These are phyloP conservation scores for Hestina assimilis DNA, from an alignment of 1,140 invertebrate genomes.

Conservation along the genomic window DNA sequence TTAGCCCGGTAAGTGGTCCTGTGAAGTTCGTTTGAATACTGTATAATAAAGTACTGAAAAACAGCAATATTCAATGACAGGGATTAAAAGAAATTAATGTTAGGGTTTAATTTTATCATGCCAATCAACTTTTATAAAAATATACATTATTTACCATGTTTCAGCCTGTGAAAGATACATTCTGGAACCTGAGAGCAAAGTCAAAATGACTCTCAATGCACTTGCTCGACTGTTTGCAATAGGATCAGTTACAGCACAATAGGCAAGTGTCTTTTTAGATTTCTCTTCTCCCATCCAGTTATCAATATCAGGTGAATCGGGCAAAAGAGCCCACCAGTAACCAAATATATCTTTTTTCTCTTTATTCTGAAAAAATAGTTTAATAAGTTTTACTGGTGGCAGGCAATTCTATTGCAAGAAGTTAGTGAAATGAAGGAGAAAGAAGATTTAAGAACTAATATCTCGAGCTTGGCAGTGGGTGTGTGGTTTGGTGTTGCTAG, in stretches of 20 bases:
- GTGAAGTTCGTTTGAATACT: too few relatives aligned
- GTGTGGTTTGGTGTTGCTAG: too few relatives aligned
- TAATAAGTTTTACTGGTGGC: too few relatives aligned
- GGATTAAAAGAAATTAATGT: too few relatives aligned
- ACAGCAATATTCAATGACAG: too few relatives aligned
- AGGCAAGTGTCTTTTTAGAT: slow-evolving; percentile 59
- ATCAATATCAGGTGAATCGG: slow-evolving; percentile 51
- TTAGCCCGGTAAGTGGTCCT: too few relatives aligned
- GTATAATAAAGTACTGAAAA: too few relatives aligned
- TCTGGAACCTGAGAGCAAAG: slow-evolving; percentile 61
- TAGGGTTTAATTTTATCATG: too few relatives aligned
- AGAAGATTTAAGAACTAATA: too few relatives aligned
- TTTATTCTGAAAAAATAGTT: slow-evolving; percentile 48
- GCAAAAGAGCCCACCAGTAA: slow-evolving; percentile 74
- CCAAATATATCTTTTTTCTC: slow-evolving; percentile 73
- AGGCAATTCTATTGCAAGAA: too few relatives aligned
- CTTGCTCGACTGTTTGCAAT: slow-evolving; percentile 59
- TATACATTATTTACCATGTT: slow-evolving; percentile 53
- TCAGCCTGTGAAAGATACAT: slow-evolving; percentile 71
- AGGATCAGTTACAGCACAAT: slow-evolving; percentile 60
- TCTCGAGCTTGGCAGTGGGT: too few relatives aligned
- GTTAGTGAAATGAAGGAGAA: too few relatives aligned
- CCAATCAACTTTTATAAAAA: background rate
- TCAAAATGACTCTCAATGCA: slow-evolving; percentile 63
- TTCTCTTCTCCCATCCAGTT: slow-evolving; percentile 50